Evolutionary conservation across 2,888 invertebrate species (phyloP).

Genomic region (Lasioglossum vierecki): DNA sequence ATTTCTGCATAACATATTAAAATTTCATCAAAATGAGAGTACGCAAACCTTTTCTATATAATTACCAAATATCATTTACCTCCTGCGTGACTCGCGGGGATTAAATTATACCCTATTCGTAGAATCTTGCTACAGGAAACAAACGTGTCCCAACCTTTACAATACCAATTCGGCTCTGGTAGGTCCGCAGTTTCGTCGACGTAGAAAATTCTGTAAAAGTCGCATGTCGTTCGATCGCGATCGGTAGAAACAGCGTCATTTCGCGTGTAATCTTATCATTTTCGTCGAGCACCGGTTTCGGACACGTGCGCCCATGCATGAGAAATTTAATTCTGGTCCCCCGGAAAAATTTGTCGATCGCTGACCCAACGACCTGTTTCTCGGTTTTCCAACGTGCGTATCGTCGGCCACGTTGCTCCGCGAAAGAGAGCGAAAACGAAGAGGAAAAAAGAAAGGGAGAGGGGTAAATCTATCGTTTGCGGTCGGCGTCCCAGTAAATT

Average conservation of each 20-base stretch:
- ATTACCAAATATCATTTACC: too few species aligned
- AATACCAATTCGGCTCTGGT: neutral
- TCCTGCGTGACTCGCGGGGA: too few species aligned
- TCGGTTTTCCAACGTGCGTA: neutral
- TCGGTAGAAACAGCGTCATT: neutral
- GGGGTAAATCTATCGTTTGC: conserved; percentile 21
- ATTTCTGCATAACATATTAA: too few species aligned
- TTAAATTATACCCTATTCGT: neutral
- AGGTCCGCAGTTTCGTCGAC: neutral
- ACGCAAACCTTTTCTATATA: too few species aligned
- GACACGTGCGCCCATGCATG: neutral
- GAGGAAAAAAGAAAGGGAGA: neutral
- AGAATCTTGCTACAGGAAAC: neutral
- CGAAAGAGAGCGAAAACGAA: neutral
- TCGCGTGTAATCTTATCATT: neutral
- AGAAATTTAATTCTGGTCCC: neutral
- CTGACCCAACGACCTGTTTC: neutral
- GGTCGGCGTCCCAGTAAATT: conserved; percentile 34
- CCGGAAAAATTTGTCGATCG: conserved; percentile 5
- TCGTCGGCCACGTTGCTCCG: neutral
- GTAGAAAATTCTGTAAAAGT: neutral
- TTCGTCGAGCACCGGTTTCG: neutral
- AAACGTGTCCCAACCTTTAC: neutral
- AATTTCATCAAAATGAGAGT: too few species aligned
- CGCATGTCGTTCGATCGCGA: neutral